Conservation (phyloP, 2,888 invertebrate genomes). For the Mesorhabditis sp. region DNA sequence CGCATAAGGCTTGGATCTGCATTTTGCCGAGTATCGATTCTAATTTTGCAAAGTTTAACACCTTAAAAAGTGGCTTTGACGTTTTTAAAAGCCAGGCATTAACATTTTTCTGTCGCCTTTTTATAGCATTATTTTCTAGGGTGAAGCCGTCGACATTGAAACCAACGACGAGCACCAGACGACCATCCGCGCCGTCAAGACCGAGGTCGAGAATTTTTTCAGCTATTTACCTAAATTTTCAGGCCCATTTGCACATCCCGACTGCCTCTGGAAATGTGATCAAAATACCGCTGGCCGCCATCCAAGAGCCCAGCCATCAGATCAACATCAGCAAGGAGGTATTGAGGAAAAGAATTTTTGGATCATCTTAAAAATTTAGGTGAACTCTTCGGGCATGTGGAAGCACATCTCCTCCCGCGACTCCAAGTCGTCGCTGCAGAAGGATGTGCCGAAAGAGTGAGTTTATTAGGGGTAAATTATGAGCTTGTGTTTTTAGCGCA, state of each 20-base stretch:
- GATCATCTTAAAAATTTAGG: conserved; percentile 61
- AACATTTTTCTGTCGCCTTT: too few relatives aligned
- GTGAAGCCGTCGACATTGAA: conserved; percentile 39
- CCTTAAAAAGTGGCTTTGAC: too few relatives aligned
- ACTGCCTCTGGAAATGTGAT: conserved; percentile 83
- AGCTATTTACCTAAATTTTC: too few relatives aligned
- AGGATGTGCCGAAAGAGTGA: conserved; percentile 21
- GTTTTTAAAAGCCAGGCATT: too few relatives aligned
- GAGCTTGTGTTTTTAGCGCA: conserved; percentile 6
- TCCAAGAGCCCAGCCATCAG: conserved; percentile 57
- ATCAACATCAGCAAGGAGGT: conserved; percentile 90
- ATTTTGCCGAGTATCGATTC: not conserved
- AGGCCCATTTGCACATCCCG: conserved; percentile 77
- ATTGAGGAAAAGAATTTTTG: not conserved
- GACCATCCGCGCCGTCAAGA: conserved; percentile 56
- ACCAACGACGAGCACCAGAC: conserved; percentile 54
- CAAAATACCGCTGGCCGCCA: conserved; percentile 74
- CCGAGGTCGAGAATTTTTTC: conserved; percentile 25
- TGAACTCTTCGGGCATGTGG: conserved; percentile 74
- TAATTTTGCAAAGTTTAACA: too few relatives aligned
- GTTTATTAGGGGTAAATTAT: not conserved
- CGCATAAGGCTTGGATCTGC: not conserved
- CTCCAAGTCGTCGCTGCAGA: conserved; percentile 43
- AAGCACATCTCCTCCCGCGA: conserved; percentile 59
- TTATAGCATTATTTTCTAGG: conserved; percentile 16